Evolutionary conservation across 2,797 vertebrate species (phyloP).

Genomic region (Rousettus madagascariensis): DNA sequence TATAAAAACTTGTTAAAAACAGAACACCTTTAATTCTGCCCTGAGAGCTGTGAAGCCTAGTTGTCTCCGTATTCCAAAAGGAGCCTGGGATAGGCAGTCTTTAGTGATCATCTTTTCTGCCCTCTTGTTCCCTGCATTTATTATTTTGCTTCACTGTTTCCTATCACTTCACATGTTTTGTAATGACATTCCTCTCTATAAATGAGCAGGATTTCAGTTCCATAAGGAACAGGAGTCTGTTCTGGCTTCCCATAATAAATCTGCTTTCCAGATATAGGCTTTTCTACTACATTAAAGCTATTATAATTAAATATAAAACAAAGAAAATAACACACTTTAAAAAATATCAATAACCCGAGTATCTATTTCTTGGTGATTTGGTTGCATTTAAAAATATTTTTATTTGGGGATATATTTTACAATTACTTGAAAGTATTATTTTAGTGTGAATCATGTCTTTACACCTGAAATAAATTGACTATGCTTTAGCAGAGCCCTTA

Average conservation of each 20-base stretch:
- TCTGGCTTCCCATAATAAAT: background rate
- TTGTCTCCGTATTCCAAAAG: background rate
- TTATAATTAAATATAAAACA: background rate
- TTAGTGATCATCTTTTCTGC: background rate
- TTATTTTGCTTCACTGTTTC: background rate
- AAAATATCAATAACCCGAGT: background rate
- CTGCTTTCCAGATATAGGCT: background rate
- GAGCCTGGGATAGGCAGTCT: background rate
- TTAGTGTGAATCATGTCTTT: background rate
- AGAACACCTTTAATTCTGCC: background rate
- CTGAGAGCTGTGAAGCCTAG: background rate
- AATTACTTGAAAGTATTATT: background rate
- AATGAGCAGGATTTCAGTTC: background rate
- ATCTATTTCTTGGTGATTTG: background rate
- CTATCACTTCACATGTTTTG: background rate
- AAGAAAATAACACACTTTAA: background rate
- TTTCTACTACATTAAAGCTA: background rate
- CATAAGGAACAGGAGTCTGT: background rate
- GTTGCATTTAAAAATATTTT: background rate
- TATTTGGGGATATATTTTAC: background rate
- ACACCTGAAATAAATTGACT: background rate
- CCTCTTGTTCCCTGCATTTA: background rate
- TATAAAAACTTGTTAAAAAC: background rate
- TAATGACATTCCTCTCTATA: background rate
- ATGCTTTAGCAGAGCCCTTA: background rate